Evolutionary conservation across 2,113 vertebrate genomes (phyloP), one percentile per base, ranked within the genome.

Genomic region (Genyomyrus donnyi): DNA sequence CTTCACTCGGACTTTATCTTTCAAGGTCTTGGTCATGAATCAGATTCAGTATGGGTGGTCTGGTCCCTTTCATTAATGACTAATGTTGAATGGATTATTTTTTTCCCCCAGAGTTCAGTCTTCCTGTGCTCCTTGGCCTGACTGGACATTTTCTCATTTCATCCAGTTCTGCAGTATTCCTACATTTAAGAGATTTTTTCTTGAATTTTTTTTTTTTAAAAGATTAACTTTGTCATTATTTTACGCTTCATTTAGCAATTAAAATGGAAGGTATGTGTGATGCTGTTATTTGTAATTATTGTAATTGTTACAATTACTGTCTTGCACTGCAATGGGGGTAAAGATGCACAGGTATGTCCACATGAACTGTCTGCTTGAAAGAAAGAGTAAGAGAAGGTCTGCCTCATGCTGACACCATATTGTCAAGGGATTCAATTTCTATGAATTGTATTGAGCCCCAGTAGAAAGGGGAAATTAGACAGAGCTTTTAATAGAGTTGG

Each of bases 351-450:
- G 80, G 31, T 56, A 27, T 91, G 58, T 87, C n/a, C 58, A 74
- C 58, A 66, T 70, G 42, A 89, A 70, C n/a, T 88, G 80, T 52
- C 7, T 89, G 31, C 8, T 31, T 52, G 89, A 48, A 87, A 58
- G 80, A 46, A 31, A 24, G 83, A 48, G 56, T n/a, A 84, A 42
- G 24, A 56, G 9, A 87, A 56, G 46, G 39, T 83, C 70, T 46
- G 13, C n/a, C 58, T 53, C 89, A 39, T 46, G 56, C 52, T 90
- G n/a, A 49, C 89, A 88, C 24, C 17, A 49, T 89, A 89, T 85
- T 58, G 49, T 56, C 89, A 88, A 70, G 89, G 89, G 89, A 58
- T 27, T 88, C 10, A 31, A 46, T 80, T 90, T 90, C 89, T 88
- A 90, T 90, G 89, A 90, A 90, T 84, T 88, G n/a, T 66, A 21